phyloP scores from a whole-genome alignment of 2,797 vertebrate genomes.

The Neosalanx taihuensis region DNA sequence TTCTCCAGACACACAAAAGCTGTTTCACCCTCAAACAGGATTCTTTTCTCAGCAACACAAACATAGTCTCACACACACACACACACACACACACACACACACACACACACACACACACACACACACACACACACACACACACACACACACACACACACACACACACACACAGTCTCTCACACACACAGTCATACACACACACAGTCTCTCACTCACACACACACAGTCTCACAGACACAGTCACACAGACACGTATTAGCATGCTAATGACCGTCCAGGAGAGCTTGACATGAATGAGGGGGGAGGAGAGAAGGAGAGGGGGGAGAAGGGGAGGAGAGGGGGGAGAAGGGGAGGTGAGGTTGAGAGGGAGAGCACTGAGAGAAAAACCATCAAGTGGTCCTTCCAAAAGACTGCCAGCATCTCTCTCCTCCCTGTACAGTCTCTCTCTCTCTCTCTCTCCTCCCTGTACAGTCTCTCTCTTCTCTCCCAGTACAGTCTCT shows the following conservation, averaged over 20 bases:
- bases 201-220: slow-evolving; percentile 3
- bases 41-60: slow-evolving; percentile 33
- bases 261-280: slow-evolving; percentile 64
- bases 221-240: slow-evolving; percentile 1
- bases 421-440: too few species aligned
- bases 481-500: too few species aligned
- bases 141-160: slow-evolving; percentile 18
- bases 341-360: slow-evolving; percentile 20
- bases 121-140: slow-evolving; percentile 23
- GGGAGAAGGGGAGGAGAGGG: slow-evolving; percentile 38
- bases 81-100: slow-evolving; percentile 17
- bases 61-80: slow-evolving; percentile 23
- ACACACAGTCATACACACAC: slow-evolving; percentile 9
- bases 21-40: slow-evolving; percentile 58
- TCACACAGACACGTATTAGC: slow-evolving; percentile 53
- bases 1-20: slow-evolving; percentile 69
- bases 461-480: too few species aligned
- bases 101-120: slow-evolving; percentile 12
- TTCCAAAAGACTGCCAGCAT: too few species aligned
- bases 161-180: slow-evolving; percentile 11
- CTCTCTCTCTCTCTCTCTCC: too few species aligned
- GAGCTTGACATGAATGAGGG: slow-evolving; percentile 54
- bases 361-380: slow-evolving; percentile 49
- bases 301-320: background rate
- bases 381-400: background rate